Conservation (phyloP, 2,797 vertebrate species). For the Coilia nasus region DNA sequence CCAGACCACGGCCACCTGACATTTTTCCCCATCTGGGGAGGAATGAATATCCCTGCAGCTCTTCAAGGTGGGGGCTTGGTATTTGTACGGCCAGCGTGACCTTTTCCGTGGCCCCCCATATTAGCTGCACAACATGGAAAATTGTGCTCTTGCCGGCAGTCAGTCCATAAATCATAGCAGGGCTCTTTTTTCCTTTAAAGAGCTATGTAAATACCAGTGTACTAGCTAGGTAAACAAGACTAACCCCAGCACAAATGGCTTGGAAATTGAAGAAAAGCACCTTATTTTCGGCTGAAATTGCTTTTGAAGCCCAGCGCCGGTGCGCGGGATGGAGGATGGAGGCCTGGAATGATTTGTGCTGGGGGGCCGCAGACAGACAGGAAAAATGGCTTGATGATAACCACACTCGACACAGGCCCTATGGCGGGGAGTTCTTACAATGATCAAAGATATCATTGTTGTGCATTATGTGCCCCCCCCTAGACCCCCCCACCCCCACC, state of each 20-base stretch:
- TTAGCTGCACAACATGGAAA: constrained; percentile 98
- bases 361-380: constrained; percentile 75
- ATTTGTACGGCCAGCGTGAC: constrained; percentile 96
- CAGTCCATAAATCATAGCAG: constrained; percentile 98
- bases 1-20: constrained; percentile 85
- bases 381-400: constrained; percentile 96
- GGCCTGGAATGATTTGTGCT: constrained; percentile 84
- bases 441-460: constrained; percentile 96
- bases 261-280: constrained; percentile 99
- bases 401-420: constrained; percentile 87
- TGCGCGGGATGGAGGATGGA: constrained; percentile 84
- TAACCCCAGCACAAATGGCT: constrained; percentile 98
- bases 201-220: constrained; percentile 99
- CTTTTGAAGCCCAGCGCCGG: constrained; percentile 95
- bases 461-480: constrained; percentile 78
- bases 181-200: constrained; percentile 94
- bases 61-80: constrained; percentile 89
- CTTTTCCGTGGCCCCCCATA: constrained; percentile 95
- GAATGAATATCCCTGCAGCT: constrained; percentile 94
- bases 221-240: constrained; percentile 99
- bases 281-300: constrained; percentile 99
- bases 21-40: constrained; percentile 84
- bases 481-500: neutral
- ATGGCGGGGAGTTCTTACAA: constrained; percentile 81
- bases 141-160: constrained; percentile 97